These are phyloP conservation scores for Lepidurus arcticus DNA, from an alignment of 1,140 invertebrate species.

Conservation along the genomic window DNA sequence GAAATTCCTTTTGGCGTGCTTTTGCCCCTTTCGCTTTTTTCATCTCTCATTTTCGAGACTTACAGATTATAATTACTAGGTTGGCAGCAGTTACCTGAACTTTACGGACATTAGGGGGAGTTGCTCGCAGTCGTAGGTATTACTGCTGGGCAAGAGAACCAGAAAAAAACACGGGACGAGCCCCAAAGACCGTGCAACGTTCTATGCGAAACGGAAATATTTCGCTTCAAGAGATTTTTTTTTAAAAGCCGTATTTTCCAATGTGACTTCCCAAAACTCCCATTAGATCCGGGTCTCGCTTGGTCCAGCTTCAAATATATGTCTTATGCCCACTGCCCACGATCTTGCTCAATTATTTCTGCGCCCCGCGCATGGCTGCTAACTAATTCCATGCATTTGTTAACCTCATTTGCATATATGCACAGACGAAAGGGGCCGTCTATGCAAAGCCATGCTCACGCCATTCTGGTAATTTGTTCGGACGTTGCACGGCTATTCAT, in stretches of 20 bases:
- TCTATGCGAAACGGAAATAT: too few species aligned
- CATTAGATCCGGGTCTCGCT: too few species aligned
- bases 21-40: background rate
- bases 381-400: background rate
- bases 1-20: background rate
- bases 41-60: background rate
- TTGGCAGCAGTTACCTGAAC: background rate
- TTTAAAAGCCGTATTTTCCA: too few species aligned
- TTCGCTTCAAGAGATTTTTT: too few species aligned
- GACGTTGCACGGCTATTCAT: background rate
- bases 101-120: constrained; percentile 12
- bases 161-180: too few species aligned
- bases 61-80: constrained; percentile 16
- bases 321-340: background rate
- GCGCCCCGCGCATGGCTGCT: background rate
- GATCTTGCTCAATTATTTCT: background rate
- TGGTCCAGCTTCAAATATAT: background rate
- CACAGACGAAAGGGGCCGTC: background rate
- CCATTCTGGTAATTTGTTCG: background rate
- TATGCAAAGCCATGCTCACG: constrained; percentile 1
- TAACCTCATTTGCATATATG: background rate
- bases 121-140: background rate
- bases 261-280: too few species aligned
- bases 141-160: background rate
- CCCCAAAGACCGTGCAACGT: too few species aligned